These are phyloP conservation scores for Poecilia picta DNA, from an alignment of 2,797 vertebrate species.

Conservation along the genomic window DNA sequence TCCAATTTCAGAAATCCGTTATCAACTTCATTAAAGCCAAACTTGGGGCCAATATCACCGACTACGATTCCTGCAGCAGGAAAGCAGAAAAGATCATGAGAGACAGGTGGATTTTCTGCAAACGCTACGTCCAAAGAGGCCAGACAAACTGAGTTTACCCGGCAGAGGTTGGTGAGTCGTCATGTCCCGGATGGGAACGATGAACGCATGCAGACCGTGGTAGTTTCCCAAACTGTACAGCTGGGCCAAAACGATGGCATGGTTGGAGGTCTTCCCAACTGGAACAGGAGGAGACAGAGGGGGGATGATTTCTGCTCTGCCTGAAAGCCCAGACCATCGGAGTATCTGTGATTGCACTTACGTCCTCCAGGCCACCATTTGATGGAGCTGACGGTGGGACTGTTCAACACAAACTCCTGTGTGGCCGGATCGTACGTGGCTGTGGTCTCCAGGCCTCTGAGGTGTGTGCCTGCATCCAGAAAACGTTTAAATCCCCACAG, in stretches of 20 bases:
- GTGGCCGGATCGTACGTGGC: constrained; percentile 93
- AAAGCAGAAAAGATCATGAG: not conserved
- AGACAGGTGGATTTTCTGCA: not conserved
- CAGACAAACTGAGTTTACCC: constrained; percentile 78
- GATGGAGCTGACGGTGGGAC: constrained; percentile 95
- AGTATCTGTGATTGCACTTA: constrained; percentile 80
- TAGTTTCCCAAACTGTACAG: constrained; percentile 90
- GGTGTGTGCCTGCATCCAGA: constrained; percentile 87
- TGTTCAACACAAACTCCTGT: constrained; percentile 96
- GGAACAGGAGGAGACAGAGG: constrained; percentile 69
- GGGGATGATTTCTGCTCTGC: not conserved
- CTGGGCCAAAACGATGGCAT: constrained; percentile 95
- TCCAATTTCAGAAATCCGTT: constrained; percentile 97
- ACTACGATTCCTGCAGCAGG: constrained; percentile 83
- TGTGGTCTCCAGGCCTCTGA: constrained; percentile 95
- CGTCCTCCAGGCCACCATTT: constrained; percentile 99
- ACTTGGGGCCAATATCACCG: constrained; percentile 97
- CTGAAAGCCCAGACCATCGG: not conserved
- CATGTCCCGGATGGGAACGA: constrained; percentile 91
- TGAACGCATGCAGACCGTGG: constrained; percentile 93
- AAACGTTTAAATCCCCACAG: constrained; percentile 16
- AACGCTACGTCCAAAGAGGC: constrained; percentile 12
- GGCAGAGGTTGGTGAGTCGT: constrained; percentile 90
- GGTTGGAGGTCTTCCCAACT: constrained; percentile 98
- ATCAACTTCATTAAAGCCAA: constrained; percentile 95